A percentile compares a stretch with the other conserved stretches of the same genome.
Conservation (phyloP, 2,888 invertebrate genomes). For the Acrocyrtus sp. region DNA sequence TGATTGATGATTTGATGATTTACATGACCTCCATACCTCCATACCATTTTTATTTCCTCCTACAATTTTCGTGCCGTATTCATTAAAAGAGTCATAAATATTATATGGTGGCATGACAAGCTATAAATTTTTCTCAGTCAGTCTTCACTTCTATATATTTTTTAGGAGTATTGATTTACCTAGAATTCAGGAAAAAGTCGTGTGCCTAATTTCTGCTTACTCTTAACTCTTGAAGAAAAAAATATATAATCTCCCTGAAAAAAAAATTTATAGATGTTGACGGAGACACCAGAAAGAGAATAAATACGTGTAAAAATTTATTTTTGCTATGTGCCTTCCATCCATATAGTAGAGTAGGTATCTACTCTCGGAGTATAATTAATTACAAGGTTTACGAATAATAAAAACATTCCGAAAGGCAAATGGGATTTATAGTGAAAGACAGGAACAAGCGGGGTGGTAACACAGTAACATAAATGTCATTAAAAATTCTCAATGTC, state of each 20-base stretch:
- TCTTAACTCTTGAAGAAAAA: no score
- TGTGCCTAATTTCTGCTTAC: no score
- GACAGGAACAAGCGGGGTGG: neutral
- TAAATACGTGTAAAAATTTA: no score
- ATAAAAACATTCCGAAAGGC: no score
- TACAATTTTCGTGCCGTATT: conserved; percentile 4
- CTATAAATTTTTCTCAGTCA: conserved; percentile 23
- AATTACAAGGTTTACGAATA: no score
- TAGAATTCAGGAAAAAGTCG: conserved; percentile 7
- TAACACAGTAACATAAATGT: conserved; percentile 16
- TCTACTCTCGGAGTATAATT: no score
- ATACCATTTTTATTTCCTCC: neutral
- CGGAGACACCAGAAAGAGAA: no score
- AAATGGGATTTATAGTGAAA: no score
- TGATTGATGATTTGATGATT: conserved; percentile 51
- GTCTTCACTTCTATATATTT: neutral
- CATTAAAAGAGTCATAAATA: conserved; percentile 10
- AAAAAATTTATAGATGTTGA: no score
- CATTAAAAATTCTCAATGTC: conserved; percentile 28
- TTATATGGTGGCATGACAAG: conserved; percentile 21
- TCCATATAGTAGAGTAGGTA: no score
- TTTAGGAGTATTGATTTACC: conserved; percentile 22
- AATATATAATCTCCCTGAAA: no score
- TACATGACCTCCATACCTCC: conserved; percentile 40
- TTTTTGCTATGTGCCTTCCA: no score